Conservation (phyloP, 92 coral and sea anemone genomes). For the Epizoanthus rinbou region DNA sequence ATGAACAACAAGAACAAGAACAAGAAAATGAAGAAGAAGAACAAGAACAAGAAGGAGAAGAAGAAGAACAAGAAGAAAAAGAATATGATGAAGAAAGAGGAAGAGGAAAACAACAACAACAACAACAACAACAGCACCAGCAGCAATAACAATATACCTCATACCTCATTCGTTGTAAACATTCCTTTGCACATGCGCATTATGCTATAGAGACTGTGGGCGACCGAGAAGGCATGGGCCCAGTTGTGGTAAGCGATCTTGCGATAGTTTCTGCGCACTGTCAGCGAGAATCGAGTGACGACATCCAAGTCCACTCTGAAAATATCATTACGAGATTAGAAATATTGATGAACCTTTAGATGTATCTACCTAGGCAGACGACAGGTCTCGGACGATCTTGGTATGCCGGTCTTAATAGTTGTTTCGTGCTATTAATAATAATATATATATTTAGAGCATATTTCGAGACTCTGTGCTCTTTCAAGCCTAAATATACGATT, state of each 20-base stretch:
- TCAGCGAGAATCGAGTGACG: conserved; percentile 77
- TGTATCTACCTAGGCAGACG: background rate
- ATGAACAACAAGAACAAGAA: no score
- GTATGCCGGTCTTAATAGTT: background rate
- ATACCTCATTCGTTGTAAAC: conserved; percentile 82
- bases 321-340: background rate
- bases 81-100: background rate
- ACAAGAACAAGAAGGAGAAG: no score
- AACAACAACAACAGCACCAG: background rate
- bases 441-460: no score
- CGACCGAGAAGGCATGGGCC: conserved; percentile 94
- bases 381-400: background rate
- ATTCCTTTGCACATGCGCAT: conserved; percentile 58
- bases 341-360: background rate
- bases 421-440: no score
- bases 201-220: conserved; percentile 79
- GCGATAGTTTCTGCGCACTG: conserved; percentile 93
- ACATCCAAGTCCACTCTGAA: conserved; percentile 86
- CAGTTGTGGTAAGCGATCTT: conserved; percentile 91
- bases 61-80: no score
- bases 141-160: background rate
- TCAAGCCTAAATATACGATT: no score
- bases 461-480: no score
- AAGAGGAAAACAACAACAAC: background rate
- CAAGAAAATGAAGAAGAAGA: no score